Evolutionary conservation across 2,888 invertebrate genomes (phyloP), one percentile per base, ranked within the genome.

Genomic region (Eristalis tenax): DNA sequence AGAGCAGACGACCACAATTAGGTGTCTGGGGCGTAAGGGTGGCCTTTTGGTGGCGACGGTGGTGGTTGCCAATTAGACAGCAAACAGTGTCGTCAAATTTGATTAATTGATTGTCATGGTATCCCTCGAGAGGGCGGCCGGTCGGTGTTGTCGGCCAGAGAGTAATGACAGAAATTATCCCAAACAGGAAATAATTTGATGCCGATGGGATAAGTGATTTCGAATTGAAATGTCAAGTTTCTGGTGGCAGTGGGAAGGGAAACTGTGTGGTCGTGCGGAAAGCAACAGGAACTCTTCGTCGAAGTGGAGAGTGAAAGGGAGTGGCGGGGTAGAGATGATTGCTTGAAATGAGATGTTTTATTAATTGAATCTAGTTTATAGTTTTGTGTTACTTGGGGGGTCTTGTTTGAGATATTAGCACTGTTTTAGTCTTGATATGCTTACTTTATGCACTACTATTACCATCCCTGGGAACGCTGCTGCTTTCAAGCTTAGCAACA

Each of bases 71-170:
- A 35, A 70, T 74, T 56, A 50, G n/a, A 59, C 10, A 65, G 59
- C 40, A 43, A 74, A 68, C 23, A 32, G 79, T 75, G 59, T 75
- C 35, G 43, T 81, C 69, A 50, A 73, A 77, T 81, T 77, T 85
- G 76, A 85, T 76, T 80, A 81, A 85, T 85, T 74, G 69, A 80
- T 80, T 66, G 66, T 76, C 63, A 32, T 32, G 23, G 35, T 65
- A 43, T 32, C 15, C 26, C 26, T 18, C 13, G 38, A 23, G 28
- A 50, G 63, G 28, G 32, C 35, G 66, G 40, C 22, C 4, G 61
- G 65, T 26, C 26, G 11, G 22, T 43, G 61, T 22, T 43, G 22
- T 13, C 26, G 43, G n/a, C 50, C 56, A 63, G 40, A 63, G 68
- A 40, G 32, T 66, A 50, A 66, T 79, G 50, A 5, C 11, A 35